phyloP scores from a whole-genome alignment of 2,797 vertebrate species.

The Hippopotamyrus pictus region DNA sequence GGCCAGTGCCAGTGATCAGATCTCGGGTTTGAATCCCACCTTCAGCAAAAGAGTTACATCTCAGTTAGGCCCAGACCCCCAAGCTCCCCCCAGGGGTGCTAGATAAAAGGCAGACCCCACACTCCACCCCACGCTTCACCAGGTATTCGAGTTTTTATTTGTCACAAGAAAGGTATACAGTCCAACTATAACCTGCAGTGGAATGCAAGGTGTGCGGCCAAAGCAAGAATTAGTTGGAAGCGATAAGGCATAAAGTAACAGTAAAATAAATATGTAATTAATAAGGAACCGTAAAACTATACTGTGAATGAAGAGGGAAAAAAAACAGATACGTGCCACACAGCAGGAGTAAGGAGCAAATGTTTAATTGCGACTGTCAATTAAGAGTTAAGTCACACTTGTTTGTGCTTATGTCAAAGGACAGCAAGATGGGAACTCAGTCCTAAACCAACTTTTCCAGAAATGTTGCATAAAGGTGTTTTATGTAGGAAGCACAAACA shows the following conservation, averaged over 20 bases:
- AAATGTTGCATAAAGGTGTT: not conserved
- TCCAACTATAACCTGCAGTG: not conserved
- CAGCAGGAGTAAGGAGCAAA: not conserved
- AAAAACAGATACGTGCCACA: not conserved
- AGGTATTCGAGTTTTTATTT: not conserved
- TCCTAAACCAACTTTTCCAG: not conserved
- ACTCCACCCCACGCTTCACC: not conserved
- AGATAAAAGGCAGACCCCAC: not conserved
- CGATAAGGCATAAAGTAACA: not conserved
- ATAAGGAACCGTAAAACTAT: not conserved
- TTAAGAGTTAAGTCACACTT: not conserved
- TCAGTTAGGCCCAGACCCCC: not conserved
- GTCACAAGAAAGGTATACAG: not conserved
- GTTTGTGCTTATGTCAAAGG: not conserved
- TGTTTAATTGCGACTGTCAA: not conserved
- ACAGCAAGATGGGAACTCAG: not conserved
- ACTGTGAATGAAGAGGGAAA: not conserved
- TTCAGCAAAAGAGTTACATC: not conserved
- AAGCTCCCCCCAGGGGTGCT: not conserved
- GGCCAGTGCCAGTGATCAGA: not conserved
- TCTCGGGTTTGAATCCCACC: not conserved
- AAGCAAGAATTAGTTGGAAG: not conserved
- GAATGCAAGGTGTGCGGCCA: not conserved
- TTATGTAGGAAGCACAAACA: not conserved
- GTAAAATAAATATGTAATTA: not conserved